phyloP scores from a whole-genome alignment of 2,888 invertebrate genomes.

The Ichneumon xanthorius region DNA sequence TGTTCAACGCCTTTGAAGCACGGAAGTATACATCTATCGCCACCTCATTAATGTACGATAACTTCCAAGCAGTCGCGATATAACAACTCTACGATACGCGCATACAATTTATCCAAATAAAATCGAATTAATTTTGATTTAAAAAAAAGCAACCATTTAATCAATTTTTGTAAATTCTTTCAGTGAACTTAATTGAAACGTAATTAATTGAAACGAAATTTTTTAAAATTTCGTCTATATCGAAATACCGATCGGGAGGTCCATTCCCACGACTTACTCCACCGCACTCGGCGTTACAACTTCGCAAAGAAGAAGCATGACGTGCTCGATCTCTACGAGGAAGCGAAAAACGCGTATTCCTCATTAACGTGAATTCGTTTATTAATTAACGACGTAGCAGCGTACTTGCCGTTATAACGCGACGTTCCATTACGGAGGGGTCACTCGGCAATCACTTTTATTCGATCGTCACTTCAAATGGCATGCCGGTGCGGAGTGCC shows the following conservation, averaged over 20 bases:
- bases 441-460: conserved; percentile 43
- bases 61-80: background rate
- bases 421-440: conserved; percentile 63
- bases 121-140: background rate
- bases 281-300: conserved; percentile 27
- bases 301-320: conserved; percentile 5
- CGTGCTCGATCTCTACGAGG: background rate
- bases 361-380: background rate
- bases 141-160: background rate
- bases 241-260: too few relatives aligned
- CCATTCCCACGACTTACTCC: background rate
- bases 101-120: background rate
- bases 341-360: background rate
- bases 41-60: background rate
- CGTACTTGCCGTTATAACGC: conserved; percentile 61
- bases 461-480: conserved; percentile 52
- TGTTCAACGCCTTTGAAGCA: background rate
- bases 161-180: too few relatives aligned
- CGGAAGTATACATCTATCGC: background rate
- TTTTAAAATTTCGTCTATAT: too few relatives aligned
- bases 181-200: too few relatives aligned
- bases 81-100: background rate
- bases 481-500: conserved; percentile 37
- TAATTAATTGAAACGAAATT: too few relatives aligned
- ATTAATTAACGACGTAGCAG: conserved; percentile 64